Evolutionary conservation across 2,888 invertebrate genomes (phyloP).

Genomic region (Drosophila macrospina): DNA sequence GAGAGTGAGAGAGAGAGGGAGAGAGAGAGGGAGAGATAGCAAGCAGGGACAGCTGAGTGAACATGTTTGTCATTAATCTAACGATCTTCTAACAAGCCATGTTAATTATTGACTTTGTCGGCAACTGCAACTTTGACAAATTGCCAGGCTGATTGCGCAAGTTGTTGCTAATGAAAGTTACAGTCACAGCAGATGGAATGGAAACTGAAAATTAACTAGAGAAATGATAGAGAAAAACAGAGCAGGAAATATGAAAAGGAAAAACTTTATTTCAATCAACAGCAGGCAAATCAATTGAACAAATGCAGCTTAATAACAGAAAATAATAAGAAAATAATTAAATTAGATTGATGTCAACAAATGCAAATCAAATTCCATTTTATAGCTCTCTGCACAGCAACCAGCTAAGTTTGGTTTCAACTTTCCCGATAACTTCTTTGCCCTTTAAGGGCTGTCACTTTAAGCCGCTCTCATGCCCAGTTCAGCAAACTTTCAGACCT

Average conservation of each 20-base stretch:
- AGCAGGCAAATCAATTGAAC: background rate
- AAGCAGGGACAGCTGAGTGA: constrained; percentile 32
- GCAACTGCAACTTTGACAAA: constrained; percentile 50
- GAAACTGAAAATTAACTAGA: background rate
- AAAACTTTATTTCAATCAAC: background rate
- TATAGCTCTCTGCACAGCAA: background rate
- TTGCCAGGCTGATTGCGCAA: constrained; percentile 35
- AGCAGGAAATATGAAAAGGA: background rate
- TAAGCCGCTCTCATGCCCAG: background rate
- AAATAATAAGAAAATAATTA: no score
- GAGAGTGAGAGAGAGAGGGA: background rate
- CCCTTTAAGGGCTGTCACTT: background rate
- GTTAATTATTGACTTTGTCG: constrained; percentile 54
- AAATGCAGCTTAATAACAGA: no score
- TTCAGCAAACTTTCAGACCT: constrained; percentile 1
- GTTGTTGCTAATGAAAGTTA: constrained; percentile 12
- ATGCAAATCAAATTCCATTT: constrained; percentile 1
- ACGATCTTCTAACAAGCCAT: constrained; percentile 57
- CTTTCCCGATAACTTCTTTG: background rate
- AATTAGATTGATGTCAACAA: background rate
- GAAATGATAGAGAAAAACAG: background rate
- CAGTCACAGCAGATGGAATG: background rate
- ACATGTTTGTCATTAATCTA: constrained; percentile 55
- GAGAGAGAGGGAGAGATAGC: constrained; percentile 1
- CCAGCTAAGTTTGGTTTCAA: background rate